Conservation (phyloP, 2,113 vertebrate species). For the Psephotus haematonotus region DNA sequence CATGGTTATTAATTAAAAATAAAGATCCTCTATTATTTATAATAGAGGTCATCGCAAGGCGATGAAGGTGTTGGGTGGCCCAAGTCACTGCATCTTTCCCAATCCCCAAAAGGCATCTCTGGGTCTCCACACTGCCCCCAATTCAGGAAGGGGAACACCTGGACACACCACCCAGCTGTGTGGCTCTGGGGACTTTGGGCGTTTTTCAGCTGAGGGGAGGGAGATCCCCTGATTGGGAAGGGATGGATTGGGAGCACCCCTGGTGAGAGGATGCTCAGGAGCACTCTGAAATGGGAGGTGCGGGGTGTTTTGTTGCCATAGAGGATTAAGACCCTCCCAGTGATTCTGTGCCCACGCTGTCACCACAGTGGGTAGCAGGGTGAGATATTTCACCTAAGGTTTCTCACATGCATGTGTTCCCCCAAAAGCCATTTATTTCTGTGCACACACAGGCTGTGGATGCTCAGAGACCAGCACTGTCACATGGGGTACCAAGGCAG, state of each 20-base stretch:
- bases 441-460: accelerated
- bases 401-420: neutral
- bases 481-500: accelerated
- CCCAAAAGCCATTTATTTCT: neutral
- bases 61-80: neutral
- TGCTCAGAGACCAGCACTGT: neutral
- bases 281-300: accelerated
- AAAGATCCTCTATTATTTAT: neutral
- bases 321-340: neutral
- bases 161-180: accelerated
- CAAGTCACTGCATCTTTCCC: neutral
- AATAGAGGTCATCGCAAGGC: neutral
- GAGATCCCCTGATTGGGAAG: no score
- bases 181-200: neutral
- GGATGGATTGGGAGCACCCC: neutral
- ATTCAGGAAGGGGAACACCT: neutral
- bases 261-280: neutral
- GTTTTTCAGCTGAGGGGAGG: neutral
- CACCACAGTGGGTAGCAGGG: accelerated
- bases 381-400: neutral
- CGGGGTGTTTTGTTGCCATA: neutral
- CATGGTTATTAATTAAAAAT: neutral
- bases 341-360: accelerated
- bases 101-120: neutral
- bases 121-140: neutral